phyloP scores from a whole-genome alignment of 1,140 invertebrate genomes.

The Trichonephila inaurata region DNA sequence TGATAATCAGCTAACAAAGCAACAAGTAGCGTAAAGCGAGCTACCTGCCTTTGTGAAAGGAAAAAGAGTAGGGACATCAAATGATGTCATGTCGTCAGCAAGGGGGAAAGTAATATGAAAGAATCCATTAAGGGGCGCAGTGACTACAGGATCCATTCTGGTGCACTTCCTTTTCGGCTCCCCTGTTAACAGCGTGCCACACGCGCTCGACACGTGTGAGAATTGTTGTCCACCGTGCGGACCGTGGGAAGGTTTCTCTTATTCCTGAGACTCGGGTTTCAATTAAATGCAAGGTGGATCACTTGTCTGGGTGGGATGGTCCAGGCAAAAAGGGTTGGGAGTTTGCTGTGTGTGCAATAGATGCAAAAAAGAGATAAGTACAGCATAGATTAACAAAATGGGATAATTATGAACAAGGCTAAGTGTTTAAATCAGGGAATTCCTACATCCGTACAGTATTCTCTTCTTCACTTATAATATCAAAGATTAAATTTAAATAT shows the following conservation, averaged over 20 bases:
- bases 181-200: slow-evolving; percentile 18
- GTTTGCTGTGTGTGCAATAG: background rate
- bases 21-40: background rate
- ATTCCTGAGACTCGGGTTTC: slow-evolving; percentile 48
- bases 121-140: slow-evolving; percentile 48
- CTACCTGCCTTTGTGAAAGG: background rate
- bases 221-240: slow-evolving; percentile 41
- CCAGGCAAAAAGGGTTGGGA: background rate
- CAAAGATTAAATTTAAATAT: too few species aligned
- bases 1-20: background rate
- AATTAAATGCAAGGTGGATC: slow-evolving; percentile 37
- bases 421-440: too few species aligned
- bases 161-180: slow-evolving; percentile 25
- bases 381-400: too few species aligned
- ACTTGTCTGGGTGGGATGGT: background rate
- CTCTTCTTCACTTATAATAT: too few species aligned
- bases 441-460: too few species aligned
- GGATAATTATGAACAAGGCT: too few species aligned
- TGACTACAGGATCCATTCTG: background rate
- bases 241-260: slow-evolving; percentile 57
- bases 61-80: background rate
- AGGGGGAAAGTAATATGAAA: background rate
- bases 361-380: too few species aligned
- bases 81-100: slow-evolving; percentile 42
- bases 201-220: slow-evolving; percentile 24